Evolutionary conservation across 1,140 invertebrate species (phyloP).

Genomic region (Drosophila nasuta): DNA sequence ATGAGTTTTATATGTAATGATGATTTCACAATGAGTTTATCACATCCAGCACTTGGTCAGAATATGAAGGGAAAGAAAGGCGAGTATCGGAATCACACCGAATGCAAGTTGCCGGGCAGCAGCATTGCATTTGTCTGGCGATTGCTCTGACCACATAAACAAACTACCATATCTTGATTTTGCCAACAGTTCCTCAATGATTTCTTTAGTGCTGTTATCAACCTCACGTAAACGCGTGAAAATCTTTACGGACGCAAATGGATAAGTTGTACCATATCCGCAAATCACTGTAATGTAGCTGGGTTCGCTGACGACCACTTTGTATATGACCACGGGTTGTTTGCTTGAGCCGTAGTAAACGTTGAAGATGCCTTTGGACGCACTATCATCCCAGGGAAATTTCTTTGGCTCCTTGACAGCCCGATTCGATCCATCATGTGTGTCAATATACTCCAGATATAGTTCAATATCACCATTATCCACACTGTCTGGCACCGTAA

Average conservation of each 20-base stretch:
- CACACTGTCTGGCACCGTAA: conserved; percentile 35
- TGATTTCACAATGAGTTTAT: not conserved
- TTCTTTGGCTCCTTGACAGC: conserved; percentile 24
- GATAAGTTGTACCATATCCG: conserved; percentile 46
- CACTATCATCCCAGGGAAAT: conserved; percentile 45
- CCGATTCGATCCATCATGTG: conserved; percentile 1
- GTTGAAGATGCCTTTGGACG: conserved; percentile 38
- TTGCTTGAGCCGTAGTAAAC: conserved; percentile 22
- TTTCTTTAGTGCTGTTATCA: not conserved
- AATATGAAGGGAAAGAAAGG: not conserved
- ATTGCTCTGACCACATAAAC: conserved; percentile 54
- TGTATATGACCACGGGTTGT: conserved; percentile 43
- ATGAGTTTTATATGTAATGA: not conserved
- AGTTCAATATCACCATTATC: conserved; percentile 13
- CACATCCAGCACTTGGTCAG: not conserved
- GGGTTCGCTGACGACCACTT: conserved; percentile 41
- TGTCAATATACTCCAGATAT: conserved; percentile 43
- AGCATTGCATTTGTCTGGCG: conserved; percentile 54
- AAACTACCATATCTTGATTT: not conserved
- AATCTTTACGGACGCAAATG: conserved; percentile 57
- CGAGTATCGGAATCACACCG: not conserved
- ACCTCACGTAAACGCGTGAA: conserved; percentile 42
- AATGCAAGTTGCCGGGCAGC: conserved; percentile 13
- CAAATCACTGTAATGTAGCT: conserved; percentile 32
- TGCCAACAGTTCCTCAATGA: not conserved